Evolutionary conservation across 2,888 invertebrate species (phyloP), one percentile per base, ranked within the genome.

Genomic region (Scaptomyza polygonia): DNA sequence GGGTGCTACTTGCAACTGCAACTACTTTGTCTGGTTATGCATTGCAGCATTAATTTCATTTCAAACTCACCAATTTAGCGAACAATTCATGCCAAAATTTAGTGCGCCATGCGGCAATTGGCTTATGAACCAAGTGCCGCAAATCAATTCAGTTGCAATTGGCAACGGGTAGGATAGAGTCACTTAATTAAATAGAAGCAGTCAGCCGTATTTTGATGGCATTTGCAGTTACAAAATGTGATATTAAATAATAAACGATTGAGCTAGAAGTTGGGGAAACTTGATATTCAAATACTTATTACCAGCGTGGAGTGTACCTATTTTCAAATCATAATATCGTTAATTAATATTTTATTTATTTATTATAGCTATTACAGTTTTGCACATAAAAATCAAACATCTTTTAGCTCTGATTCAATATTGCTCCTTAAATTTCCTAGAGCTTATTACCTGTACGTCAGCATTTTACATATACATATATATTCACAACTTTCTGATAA

Each of bases 81-180:
- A 36, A 27, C 34, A 16, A 16, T 39, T 16, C 25, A 47, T 39
- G 49, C 2, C 7, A 18, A 11, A 25, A 30, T 66, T 27, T 27
- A 34, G 3, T 7, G 32, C 5, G 25, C n/a, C 12, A 21, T 16
- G 7, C 54, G 54, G 49, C 42, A 64, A 53, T 58, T 75, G 62
- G 64, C 59, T 63, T 71, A 34, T 51, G 36, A 62, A 58, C 59
- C 58, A 55, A 61, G 53, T 65, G 48, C 44, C 25, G 48, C 43
- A 47, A 72, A 86, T 54, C 53, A 59, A 65, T 65, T 39, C 39
- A 5, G 3, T 27, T 42, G 14, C 25, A 62, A 9, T 29, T 29
- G 9, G 25, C 25, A 25, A 4, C 5, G 3, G 25, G 6, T 36
- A 8, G 5, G 14, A 36, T 45, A 21, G 53, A 30, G 9, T 34